Percentiles rank a stretch among this genome's conserved stretches.
Conservation (phyloP, 2,888 invertebrate genomes). For the Hyles lineata region DNA sequence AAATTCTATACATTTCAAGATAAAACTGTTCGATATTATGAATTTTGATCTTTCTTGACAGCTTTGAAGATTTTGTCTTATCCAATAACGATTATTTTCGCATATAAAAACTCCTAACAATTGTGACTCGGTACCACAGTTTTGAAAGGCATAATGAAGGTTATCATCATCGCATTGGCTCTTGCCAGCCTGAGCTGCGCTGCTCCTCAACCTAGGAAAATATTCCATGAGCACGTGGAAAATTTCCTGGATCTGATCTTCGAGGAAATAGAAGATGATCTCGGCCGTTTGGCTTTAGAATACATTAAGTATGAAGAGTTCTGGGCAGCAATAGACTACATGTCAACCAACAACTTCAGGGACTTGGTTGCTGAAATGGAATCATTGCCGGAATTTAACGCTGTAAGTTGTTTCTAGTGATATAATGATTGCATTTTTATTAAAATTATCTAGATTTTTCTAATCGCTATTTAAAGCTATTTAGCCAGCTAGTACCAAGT, state of each 20-base stretch:
- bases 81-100: conserved; percentile 16
- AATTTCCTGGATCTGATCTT: conserved; percentile 63
- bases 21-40: conserved; percentile 6
- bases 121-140: conserved; percentile 37
- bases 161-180: conserved; percentile 52
- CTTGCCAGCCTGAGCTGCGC: conserved; percentile 55
- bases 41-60: conserved; percentile 41
- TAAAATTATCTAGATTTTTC: too few species aligned
- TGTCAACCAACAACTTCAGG: conserved; percentile 60
- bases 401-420: conserved; percentile 55
- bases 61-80: conserved; percentile 22
- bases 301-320: conserved; percentile 68
- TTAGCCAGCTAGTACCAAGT: too few species aligned
- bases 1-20: background rate
- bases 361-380: conserved; percentile 68
- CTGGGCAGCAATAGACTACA: conserved; percentile 51
- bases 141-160: conserved; percentile 57
- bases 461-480: too few species aligned
- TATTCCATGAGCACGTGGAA: conserved; percentile 68
- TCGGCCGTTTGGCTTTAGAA: conserved; percentile 48
- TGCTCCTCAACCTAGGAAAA: conserved; percentile 64
- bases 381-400: conserved; percentile 66
- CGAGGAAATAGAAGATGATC: conserved; percentile 50
- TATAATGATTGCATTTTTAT: background rate
- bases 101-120: conserved; percentile 48